Base-by-base conservation (phyloP, 2,797 vertebrate genomes). In the Pseudopleuronectes americanus region DNA sequence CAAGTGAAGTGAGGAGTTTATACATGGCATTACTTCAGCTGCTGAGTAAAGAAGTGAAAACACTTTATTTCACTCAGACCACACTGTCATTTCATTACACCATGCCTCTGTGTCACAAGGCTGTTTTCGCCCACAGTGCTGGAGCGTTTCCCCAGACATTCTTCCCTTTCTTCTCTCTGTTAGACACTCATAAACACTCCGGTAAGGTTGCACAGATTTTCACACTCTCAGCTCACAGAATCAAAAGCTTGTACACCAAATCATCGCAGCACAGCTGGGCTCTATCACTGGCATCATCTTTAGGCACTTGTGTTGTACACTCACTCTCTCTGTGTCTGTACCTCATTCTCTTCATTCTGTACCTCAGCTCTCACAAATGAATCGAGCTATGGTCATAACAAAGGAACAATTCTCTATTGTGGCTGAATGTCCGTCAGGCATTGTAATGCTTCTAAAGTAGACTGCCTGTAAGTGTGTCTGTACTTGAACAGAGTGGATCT, bases 381-480 rank as follows among this genome's bases (percentile, higher is more conserved):
- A 63, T 31, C 33, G 60, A 64, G 74, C 74, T 60, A 71, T 76
- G 41, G 75, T 79, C 61, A 16, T 64, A 64, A 90, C 81, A 89
- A 86, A 81, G 81, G 63, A 81, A 70, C 86, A 88, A 71, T 69
- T 49, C 75, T 69, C 69, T 36, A 74, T 76, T 88, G 81, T 85
- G 61, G 68, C 59, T 61, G 61, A 28, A 53, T 79, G 72, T 80
- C 67, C 63, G 69, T 74, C 69, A 68, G 59, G 63, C 76, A 41
- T 69, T 43, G 71, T 43, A 62, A 24, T 72, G 53, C 47, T 10
- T 16, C 57, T 77, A 65, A 77, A 45, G 72, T 52, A 53, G 24
- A 67, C 52, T 28, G 6, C 65, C 31, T 43, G 4, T 19, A n/a
- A 63, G 38, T 33, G 65, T 64, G 76, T 69, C 36, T 54, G 14